Base-by-base conservation (phyloP, 2,113 vertebrate species). In the Leptobrachium leishanense region DNA sequence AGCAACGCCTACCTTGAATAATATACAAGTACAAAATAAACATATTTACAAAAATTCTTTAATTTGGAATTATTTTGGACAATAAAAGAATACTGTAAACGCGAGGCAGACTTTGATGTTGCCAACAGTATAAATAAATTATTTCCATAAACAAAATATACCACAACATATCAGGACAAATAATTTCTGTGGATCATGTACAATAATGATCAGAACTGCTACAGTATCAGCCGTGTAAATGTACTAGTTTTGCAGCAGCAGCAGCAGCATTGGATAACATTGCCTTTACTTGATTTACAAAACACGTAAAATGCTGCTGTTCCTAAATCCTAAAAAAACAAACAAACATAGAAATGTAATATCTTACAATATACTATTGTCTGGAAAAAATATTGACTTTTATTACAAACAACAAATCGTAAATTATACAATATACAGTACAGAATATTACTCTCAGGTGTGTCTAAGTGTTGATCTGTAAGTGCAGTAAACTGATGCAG, bases 401-500 rank as follows among this genome's bases (percentile, higher is more conserved):
- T 81, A 57, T 81, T 81, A 81, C 78, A 81, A 81, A 81, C 78
- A 81, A 74, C 77, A 68, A 66, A 57, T 79, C 46, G 43, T 62
- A 74, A 50, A 59, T 68, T 68, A 62, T 81, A 74, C 78, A 81
- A 74, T 68, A 67, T 81, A 81, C 78, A 74, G 78, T 81, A 81
- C 71, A 68, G 50, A 74, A 74, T 81, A 15, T 43, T 54, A 20
- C 72, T 74, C 41, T 80, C 63, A 12, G 59, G 62, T 67, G 50
- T 59, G 64, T 54, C 50, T 43, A 66, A 66, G 46, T 74, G 50
- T 72, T 74, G 65, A 68, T 62, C 2, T 41, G 64, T 74, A 68
- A 79, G 62, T 66, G 77, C 77, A 82, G 82, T 82, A 82, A 90
- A 88, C 82, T 76, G 86, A 88, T 86, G 82, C 84, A 87, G 82